phyloP scores from a whole-genome alignment of 2,888 invertebrate species.

The Drosophila birchii region DNA sequence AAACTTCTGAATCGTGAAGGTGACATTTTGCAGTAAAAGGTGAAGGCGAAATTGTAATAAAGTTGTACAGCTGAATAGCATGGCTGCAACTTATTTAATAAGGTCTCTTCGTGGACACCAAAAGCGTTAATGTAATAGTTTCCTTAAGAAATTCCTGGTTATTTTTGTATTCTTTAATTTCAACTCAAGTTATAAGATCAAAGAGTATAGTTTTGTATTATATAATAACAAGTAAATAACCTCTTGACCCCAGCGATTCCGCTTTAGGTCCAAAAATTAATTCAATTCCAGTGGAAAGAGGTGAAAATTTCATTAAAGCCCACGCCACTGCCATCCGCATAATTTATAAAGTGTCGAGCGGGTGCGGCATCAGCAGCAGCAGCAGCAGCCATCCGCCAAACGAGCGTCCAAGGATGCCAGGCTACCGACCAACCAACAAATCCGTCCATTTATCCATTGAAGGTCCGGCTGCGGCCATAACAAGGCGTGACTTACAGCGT shows the following conservation, averaged over 20 bases:
- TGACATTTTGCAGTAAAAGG: conserved; percentile 29
- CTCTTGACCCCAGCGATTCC: neutral
- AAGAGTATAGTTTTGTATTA: neutral
- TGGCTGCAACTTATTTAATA: conserved; percentile 36
- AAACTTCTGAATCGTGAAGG: conserved; percentile 30
- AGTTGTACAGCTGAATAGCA: conserved; percentile 16
- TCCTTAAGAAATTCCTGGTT: neutral
- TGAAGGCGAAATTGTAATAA: conserved; percentile 1
- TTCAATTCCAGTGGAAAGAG: conserved; percentile 23
- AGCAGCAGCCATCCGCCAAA: conserved; percentile 12
- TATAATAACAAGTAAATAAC: neutral
- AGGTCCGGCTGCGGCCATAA: conserved; percentile 51
- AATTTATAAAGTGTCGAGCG: conserved; percentile 77
- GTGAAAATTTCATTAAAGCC: conserved; percentile 71
- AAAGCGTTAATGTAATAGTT: neutral
- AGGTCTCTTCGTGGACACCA: neutral
- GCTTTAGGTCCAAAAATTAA: conserved; percentile 14
- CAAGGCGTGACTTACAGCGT: conserved; percentile 63
- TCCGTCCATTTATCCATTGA: conserved; percentile 52
- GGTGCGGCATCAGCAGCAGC: conserved; percentile 8
- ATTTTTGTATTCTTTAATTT: neutral
- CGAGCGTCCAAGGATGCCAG: conserved; percentile 16
- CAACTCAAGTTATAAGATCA: neutral
- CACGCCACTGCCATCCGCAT: conserved; percentile 50
- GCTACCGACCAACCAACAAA: conserved; percentile 38